Conservation (phyloP, 92 coral and sea anemone species). For the Scolanthus callimorphus region DNA sequence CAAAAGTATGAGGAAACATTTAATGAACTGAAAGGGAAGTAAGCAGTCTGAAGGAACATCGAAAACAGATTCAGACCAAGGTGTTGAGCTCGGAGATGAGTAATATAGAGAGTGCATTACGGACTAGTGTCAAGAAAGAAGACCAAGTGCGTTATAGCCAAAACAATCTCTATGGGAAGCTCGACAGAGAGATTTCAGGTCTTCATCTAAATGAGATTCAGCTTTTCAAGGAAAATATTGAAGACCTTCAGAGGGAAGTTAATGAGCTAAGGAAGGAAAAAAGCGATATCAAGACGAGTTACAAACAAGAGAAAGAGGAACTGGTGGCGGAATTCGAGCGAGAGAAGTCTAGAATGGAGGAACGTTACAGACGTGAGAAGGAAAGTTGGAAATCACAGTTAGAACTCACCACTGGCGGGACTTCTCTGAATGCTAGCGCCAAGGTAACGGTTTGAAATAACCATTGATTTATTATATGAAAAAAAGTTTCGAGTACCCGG, state of each 20-base stretch:
- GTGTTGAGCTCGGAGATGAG: slow-evolving; percentile 38
- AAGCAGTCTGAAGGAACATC: slow-evolving; percentile 83
- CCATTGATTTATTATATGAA: too few species aligned
- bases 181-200: slow-evolving; percentile 28
- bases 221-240: slow-evolving; percentile 41
- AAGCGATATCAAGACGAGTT: slow-evolving; percentile 43
- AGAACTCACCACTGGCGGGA: too few species aligned
- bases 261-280: slow-evolving; percentile 55
- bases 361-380: slow-evolving; percentile 42
- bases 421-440: too few species aligned
- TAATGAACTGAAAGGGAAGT: slow-evolving; percentile 70
- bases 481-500: too few species aligned
- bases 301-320: slow-evolving; percentile 55
- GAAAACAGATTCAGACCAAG: slow-evolving; percentile 77
- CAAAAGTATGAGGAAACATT: slow-evolving; percentile 68
- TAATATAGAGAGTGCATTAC: slow-evolving; percentile 1
- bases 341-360: slow-evolving; percentile 63
- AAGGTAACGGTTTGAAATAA: too few species aligned
- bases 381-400: slow-evolving; percentile 44
- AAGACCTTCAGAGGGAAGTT: slow-evolving; percentile 52
- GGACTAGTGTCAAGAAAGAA: not conserved
- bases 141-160: slow-evolving; percentile 11
- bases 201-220: slow-evolving; percentile 30
- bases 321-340: slow-evolving; percentile 68
- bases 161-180: slow-evolving; percentile 14